Conservation (phyloP, 1,140 invertebrate genomes). For the Copidosoma floridanum region DNA sequence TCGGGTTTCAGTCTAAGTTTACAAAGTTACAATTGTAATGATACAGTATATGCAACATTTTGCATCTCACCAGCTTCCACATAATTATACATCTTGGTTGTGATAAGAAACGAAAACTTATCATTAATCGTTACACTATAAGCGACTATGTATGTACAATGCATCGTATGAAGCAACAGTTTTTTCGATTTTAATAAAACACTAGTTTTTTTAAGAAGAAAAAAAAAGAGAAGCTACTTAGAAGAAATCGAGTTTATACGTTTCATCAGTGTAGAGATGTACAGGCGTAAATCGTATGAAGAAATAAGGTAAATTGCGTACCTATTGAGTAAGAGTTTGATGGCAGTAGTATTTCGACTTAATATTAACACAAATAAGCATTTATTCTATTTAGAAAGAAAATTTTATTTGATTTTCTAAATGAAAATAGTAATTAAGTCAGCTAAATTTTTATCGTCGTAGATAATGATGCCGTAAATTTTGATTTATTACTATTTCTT, state of each 20-base stretch:
- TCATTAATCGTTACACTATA: slow-evolving; percentile 24
- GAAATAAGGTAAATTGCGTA: neutral
- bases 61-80: slow-evolving; percentile 17
- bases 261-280: too few relatives aligned
- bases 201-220: neutral
- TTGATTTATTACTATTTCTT: too few relatives aligned
- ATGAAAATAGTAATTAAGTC: too few relatives aligned
- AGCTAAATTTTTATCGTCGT: too few relatives aligned
- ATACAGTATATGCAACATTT: slow-evolving; percentile 29
- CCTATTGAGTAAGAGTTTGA: slow-evolving; percentile 4
- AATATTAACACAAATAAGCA: too few relatives aligned
- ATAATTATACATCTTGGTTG: slow-evolving; percentile 24
- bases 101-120: slow-evolving; percentile 18
- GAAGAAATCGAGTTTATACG: too few relatives aligned
- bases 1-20: slow-evolving; percentile 41
- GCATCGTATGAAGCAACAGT: too few relatives aligned
- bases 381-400: too few relatives aligned
- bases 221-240: neutral
- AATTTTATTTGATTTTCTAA: too few relatives aligned
- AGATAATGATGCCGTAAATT: too few relatives aligned
- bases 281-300: slow-evolving; percentile 2
- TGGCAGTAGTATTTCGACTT: slow-evolving; percentile 13
- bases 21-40: slow-evolving; percentile 28
- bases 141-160: slow-evolving; percentile 32
- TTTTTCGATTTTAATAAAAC: slow-evolving; percentile 18